Evolutionary conservation across 1,140 invertebrate species (phyloP).

Genomic region (Panonychus citri): DNA sequence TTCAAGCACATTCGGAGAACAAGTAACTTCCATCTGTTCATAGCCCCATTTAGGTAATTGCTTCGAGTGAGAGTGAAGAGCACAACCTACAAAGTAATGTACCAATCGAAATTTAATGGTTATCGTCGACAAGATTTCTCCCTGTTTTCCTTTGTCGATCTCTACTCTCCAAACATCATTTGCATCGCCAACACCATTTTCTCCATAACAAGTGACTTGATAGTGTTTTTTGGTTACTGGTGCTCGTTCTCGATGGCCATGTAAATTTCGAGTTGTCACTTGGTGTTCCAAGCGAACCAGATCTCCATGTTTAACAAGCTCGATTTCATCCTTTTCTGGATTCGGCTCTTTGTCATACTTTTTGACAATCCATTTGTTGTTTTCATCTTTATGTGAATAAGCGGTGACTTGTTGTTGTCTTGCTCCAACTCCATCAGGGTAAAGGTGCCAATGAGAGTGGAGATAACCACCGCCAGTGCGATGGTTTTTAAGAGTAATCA

Average conservation of each 20-base stretch:
- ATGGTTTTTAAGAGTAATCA: slow-evolving; percentile 76
- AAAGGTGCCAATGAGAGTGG: slow-evolving; percentile 86
- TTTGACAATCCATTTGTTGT: slow-evolving; percentile 75
- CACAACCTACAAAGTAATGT: slow-evolving; percentile 73
- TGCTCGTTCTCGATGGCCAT: slow-evolving; percentile 68
- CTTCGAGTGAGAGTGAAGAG: slow-evolving; percentile 45
- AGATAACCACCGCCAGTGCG: slow-evolving; percentile 82
- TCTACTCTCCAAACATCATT: slow-evolving; percentile 83
- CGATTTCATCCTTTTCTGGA: slow-evolving; percentile 20
- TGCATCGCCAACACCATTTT: slow-evolving; percentile 76
- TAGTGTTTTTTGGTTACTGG: slow-evolving; percentile 72
- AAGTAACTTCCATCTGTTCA: slow-evolving; percentile 84
- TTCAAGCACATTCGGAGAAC: slow-evolving; percentile 70
- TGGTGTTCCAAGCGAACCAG: slow-evolving; percentile 66
- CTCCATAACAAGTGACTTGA: slow-evolving; percentile 85
- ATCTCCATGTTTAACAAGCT: slow-evolving; percentile 56
- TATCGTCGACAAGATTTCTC: slow-evolving; percentile 53
- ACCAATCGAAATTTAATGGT: slow-evolving; percentile 59
- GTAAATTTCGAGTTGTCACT: slow-evolving; percentile 61
- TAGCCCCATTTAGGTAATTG: slow-evolving; percentile 67
- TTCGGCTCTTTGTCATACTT: slow-evolving; percentile 24
- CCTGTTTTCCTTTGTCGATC: slow-evolving; percentile 40
- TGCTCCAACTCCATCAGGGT: slow-evolving; percentile 73
- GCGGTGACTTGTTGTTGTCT: slow-evolving; percentile 84
- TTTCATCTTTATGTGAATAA: slow-evolving; percentile 92